phyloP scores from a whole-genome alignment of 2,113 vertebrate genomes.

The Datnioides undecimradiatus region DNA sequence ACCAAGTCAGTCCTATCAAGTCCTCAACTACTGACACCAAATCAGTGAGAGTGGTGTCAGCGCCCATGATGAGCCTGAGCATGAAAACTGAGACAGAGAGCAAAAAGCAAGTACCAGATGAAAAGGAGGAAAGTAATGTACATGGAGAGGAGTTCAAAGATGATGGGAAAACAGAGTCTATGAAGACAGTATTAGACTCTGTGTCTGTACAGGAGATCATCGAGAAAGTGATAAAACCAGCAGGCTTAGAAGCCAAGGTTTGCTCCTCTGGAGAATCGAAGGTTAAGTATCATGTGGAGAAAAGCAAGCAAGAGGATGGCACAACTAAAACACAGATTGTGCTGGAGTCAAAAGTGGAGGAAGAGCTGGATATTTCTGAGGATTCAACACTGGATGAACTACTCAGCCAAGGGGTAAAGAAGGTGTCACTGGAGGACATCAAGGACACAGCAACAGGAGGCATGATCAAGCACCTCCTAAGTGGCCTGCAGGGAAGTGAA shows the following conservation, averaged over 20 bases:
- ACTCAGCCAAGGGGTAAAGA: conserved; percentile 83
- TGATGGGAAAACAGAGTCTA: conserved; percentile 13
- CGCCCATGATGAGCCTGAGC: conserved; percentile 58
- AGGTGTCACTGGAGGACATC: conserved; percentile 83
- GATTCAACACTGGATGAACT: conserved; percentile 82
- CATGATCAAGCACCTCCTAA: conserved; percentile 88
- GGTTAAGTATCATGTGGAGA: conserved; percentile 87
- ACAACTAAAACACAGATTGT: conserved; percentile 88
- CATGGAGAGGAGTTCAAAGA: conserved; percentile 53
- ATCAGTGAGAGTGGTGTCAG: conserved; percentile 68
- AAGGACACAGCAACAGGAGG: conserved; percentile 83
- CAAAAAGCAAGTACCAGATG: conserved; percentile 57
- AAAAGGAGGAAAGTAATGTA: conserved; percentile 55
- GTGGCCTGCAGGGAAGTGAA: conserved; percentile 83
- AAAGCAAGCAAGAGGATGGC: conserved; percentile 85
- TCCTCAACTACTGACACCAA: conserved; percentile 60
- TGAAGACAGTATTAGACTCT: conserved; percentile 73
- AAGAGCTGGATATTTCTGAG: conserved; percentile 86
- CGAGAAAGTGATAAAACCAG: conserved; percentile 88
- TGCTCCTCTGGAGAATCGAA: conserved; percentile 83
- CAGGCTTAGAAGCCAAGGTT: conserved; percentile 77
- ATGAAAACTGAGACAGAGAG: conserved; percentile 62
- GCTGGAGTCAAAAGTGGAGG: conserved; percentile 89
- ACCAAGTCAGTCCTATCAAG: conserved; percentile 34
- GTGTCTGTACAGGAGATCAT: conserved; percentile 88